phyloP scores from a whole-genome alignment of 2,888 invertebrate species.

The Octonoba sinensis region DNA sequence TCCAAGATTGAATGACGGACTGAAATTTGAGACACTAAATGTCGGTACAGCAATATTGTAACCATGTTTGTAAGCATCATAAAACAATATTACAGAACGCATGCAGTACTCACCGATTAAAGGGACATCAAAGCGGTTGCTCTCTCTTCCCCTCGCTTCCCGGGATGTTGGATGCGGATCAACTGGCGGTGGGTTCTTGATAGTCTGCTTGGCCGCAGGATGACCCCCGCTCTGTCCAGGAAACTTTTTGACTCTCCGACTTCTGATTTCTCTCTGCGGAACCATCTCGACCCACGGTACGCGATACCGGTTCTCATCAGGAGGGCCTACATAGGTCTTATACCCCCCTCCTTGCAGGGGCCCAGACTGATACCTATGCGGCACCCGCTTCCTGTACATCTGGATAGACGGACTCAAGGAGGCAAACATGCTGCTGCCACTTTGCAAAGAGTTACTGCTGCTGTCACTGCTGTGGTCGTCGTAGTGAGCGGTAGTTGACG shows the following conservation, averaged over 20 bases:
- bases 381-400: constrained; percentile 21
- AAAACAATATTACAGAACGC: too few relatives aligned
- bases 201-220: constrained; percentile 21
- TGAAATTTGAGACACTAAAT: too few relatives aligned
- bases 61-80: too few relatives aligned
- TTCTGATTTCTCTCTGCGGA: constrained; percentile 33
- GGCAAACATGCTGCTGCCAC: constrained; percentile 33
- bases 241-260: constrained; percentile 45
- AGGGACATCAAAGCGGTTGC: constrained; percentile 50
- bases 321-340: neutral
- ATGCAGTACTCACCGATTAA: constrained; percentile 43
- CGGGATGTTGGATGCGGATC: constrained; percentile 35
- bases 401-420: constrained; percentile 29
- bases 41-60: too few relatives aligned
- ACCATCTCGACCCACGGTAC: constrained; percentile 40
- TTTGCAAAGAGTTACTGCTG: constrained; percentile 7
- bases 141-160: constrained; percentile 51
- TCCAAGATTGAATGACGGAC: too few relatives aligned
- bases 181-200: constrained; percentile 33
- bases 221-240: constrained; percentile 29
- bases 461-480: constrained; percentile 22
- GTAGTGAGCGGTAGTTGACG: constrained; percentile 5
- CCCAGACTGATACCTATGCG: neutral
- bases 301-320: constrained; percentile 32
- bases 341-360: neutral